Base-by-base conservation (phyloP, 2,113 vertebrate species). In the Erinaceus europaeus region DNA sequence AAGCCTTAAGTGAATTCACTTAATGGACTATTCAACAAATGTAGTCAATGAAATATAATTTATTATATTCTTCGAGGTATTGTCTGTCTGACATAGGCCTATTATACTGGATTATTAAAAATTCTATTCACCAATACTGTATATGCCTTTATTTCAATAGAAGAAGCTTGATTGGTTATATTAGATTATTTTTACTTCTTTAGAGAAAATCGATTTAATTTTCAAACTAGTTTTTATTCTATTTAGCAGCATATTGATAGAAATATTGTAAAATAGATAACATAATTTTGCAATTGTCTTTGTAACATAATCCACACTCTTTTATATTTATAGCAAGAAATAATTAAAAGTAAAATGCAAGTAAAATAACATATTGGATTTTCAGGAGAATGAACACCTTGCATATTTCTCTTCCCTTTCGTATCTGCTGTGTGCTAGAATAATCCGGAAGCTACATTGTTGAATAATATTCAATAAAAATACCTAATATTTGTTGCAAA, bases 141-240 rank as follows among this genome's bases (percentile, higher is more conserved):
- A 75, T 52, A 44, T 44, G 38, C 52, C 34, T 83, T 12, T 21
- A 77, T 86, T 88, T 91, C 71, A 89, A 79, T 0, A 76, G 36
- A 6, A 62, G 18, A 52, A 4, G 10, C 46, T 44, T 82, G 67
- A 6, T 34, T 71, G 8, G 40, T 13, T 42, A 74, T 90, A 65
- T 57, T n/a, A 46, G 2, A 9, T 46, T 32, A 11, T 76, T 86
- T 12, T 18, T 1, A 83, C 86, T 65, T 79, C 18, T 80, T 82
- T 90, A 64, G 46, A 86, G 72, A 64, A 74, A 88, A 77, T 20
- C 84, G 44, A 88, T 77, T 82, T 85, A 76, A 85, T 85, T 86
- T 92, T 68, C 3, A 78, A 90, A 53, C 88, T 69, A 57, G 25
- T 42, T 72, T 53, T 64, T 67, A 68, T 90, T 82, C 88, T 83